These are phyloP conservation scores for Papio anubis DNA, from an alignment of 2,113 vertebrate genomes.

Conservation along the genomic window DNA sequence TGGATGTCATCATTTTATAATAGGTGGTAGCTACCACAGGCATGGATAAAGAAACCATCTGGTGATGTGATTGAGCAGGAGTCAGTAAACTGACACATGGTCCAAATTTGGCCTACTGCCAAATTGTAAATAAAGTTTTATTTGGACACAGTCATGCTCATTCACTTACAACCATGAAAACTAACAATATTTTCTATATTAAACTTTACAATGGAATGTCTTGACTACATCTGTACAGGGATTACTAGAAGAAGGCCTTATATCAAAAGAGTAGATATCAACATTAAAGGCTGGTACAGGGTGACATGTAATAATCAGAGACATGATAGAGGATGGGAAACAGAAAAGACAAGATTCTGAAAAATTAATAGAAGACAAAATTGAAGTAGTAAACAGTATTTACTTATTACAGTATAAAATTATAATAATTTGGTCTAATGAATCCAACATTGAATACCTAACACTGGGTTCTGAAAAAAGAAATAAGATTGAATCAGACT, in stretches of 20 bases:
- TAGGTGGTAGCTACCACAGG: not conserved
- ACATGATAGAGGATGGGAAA: too few species aligned
- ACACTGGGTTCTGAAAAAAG: not conserved
- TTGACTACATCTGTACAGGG: not conserved
- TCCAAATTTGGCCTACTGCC: not conserved
- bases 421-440: not conserved
- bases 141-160: not conserved
- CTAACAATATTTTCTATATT: not conserved
- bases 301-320: not conserved
- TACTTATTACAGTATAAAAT: not conserved
- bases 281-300: not conserved
- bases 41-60: not conserved
- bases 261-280: not conserved
- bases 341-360: not conserved
- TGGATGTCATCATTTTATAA: not conserved
- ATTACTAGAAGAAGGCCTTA: not conserved
- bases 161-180: not conserved
- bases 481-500: not conserved
- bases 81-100: not conserved
- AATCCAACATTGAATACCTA: not conserved
- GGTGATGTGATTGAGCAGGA: not conserved
- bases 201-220: not conserved
- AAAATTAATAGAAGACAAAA: not conserved
- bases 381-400: not conserved
- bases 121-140: constrained; percentile 5